Evolutionary conservation across 2,888 invertebrate genomes (phyloP).

Genomic region (Bimastos eiseni): DNA sequence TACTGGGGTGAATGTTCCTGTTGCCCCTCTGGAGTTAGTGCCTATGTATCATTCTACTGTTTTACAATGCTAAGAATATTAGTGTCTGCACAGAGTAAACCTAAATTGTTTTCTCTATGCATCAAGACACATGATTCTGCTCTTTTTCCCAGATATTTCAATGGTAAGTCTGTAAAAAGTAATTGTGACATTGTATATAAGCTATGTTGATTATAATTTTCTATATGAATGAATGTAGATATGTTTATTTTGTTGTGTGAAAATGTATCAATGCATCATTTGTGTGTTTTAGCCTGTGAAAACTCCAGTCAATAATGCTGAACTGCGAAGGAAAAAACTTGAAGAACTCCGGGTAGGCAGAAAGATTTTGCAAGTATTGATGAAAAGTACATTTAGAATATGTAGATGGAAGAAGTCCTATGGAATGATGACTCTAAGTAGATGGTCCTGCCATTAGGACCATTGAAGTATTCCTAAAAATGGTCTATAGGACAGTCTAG

Average conservation of each 20-base stretch:
- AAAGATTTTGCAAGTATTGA: not conserved
- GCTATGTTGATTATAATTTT: not conserved
- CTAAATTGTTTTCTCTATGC: not conserved
- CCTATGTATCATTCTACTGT: too few relatives aligned
- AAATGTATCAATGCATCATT: not conserved
- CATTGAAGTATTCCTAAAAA: not conserved
- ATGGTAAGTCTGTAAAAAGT: too few relatives aligned
- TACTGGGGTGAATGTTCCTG: too few relatives aligned
- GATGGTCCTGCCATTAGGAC: not conserved
- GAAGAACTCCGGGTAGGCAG: constrained; percentile 7
- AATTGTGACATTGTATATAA: not conserved
- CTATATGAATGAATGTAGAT: too few relatives aligned
- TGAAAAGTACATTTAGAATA: not conserved
- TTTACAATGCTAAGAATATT: too few relatives aligned
- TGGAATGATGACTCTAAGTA: not conserved
- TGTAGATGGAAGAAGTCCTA: not conserved
- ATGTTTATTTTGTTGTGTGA: not conserved
- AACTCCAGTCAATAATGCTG: constrained; percentile 18
- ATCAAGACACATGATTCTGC: not conserved
- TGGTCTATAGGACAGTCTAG: too few relatives aligned
- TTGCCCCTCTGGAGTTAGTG: too few relatives aligned
- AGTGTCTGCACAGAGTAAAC: too few relatives aligned
- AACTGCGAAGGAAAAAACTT: constrained; percentile 7
- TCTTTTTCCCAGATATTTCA: not conserved
- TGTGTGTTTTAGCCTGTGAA: not conserved